These are phyloP conservation scores for Drosophila neocordata DNA, from an alignment of 1,140 invertebrate species.

Conservation along the genomic window DNA sequence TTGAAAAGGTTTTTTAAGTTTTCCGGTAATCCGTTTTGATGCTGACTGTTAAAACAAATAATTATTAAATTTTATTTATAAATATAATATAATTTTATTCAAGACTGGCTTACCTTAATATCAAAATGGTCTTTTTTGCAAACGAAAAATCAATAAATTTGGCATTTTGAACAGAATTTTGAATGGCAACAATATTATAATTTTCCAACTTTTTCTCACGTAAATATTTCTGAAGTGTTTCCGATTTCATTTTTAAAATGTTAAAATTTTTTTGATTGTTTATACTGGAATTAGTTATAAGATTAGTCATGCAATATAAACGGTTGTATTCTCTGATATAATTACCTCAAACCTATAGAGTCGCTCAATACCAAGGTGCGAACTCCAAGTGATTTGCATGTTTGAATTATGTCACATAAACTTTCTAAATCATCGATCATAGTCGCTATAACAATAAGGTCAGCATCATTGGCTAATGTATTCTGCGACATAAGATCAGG, in stretches of 20 bases:
- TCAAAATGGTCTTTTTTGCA: not conserved
- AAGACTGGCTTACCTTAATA: not conserved
- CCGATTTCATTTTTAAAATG: not conserved
- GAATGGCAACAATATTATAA: not conserved
- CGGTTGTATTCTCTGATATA: not conserved
- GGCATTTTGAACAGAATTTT: not conserved
- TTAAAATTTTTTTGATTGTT: not conserved
- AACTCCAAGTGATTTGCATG: not conserved
- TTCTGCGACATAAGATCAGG: no score
- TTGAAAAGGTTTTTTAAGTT: not conserved
- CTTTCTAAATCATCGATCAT: not conserved
- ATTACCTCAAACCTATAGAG: not conserved
- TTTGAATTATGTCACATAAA: not conserved
- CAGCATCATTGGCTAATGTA: not conserved
- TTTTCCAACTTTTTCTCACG: not conserved
- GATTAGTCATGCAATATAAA: no score
- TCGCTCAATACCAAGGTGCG: not conserved
- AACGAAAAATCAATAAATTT: not conserved
- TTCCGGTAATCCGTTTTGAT: not conserved
- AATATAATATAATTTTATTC: not conserved
- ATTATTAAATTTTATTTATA: not conserved
- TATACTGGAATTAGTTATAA: not conserved
- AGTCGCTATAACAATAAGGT: not conserved
- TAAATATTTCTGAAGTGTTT: not conserved
- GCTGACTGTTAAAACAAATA: not conserved